Percentiles rank a stretch among this genome's conserved stretches.
These are phyloP conservation scores for Macrobrachium rosenbergii DNA, from an alignment of 1,140 invertebrate species.

Conservation along the genomic window DNA sequence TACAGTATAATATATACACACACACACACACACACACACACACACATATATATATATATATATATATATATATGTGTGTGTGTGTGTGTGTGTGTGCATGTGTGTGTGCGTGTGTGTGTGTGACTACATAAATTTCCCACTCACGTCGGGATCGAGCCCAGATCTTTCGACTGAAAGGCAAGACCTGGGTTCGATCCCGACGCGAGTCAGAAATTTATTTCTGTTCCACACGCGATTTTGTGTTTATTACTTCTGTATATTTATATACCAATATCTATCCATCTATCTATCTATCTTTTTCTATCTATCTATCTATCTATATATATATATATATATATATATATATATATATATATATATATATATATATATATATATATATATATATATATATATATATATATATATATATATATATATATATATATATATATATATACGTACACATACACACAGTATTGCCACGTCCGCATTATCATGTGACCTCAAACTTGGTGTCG, in stretches of 20 bases:
- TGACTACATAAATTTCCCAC: not conserved
- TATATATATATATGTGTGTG: not conserved
- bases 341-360: constrained; percentile 15
- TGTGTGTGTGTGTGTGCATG: no score
- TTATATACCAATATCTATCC: not conserved
- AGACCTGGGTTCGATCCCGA: no score
- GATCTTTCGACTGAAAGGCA: no score
- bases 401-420: constrained; percentile 22
- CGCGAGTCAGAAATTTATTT: no score
- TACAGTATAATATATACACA: not conserved
- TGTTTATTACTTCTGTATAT: not conserved
- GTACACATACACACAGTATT: not conserved
- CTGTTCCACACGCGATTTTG: no score
- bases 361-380: constrained; percentile 17
- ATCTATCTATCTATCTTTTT: not conserved
- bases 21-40: constrained; percentile 3
- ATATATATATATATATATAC: constrained; percentile 18
- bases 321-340: constrained; percentile 5
- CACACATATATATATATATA: not conserved
- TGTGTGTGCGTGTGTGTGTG: no score
- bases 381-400: constrained; percentile 9
- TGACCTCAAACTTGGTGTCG: no score
- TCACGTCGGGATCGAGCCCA: no score
- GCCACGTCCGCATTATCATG: no score
- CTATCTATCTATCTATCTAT: not conserved